Percentiles rank a stretch among this genome's conserved stretches.
These are phyloP conservation scores for Antennarius striatus DNA, from an alignment of 2,113 vertebrate species.

Conservation along the genomic window DNA sequence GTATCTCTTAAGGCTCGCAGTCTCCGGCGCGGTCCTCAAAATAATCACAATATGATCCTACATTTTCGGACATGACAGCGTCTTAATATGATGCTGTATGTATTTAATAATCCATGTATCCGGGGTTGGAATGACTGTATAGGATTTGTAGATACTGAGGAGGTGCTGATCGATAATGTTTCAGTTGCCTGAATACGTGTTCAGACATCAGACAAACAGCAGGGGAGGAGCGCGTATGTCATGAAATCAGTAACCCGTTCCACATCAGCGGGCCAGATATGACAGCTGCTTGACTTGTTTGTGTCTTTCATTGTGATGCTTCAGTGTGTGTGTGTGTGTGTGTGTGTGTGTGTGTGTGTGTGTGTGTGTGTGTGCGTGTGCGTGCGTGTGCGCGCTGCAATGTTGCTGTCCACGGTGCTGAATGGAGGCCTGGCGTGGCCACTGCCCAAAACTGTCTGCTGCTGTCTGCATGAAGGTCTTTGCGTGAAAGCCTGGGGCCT, in stretches of 20 bases:
- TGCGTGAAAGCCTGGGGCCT: conserved; percentile 38
- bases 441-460: conserved; percentile 55
- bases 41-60: conserved; percentile 28
- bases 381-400: conserved; percentile 62
- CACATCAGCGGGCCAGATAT: conserved; percentile 4
- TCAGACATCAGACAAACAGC: conserved; percentile 55
- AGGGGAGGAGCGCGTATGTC: conserved; percentile 19
- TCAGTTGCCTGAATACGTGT: conserved; percentile 54
- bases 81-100: conserved; percentile 26
- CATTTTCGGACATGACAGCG: conserved; percentile 33
- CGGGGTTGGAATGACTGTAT: conserved; percentile 22
- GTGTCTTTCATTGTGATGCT: conserved; percentile 27
- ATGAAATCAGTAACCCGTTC: conserved; percentile 17
- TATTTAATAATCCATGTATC: conserved; percentile 50
- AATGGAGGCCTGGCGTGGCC: conserved; percentile 64
- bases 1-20: conserved; percentile 69
- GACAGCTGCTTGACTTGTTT: conserved; percentile 8
- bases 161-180: conserved; percentile 65
- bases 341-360: conserved; percentile 8
- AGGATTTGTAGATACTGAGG: conserved; percentile 57
- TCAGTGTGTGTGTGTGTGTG: conserved; percentile 23
- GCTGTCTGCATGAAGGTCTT: conserved; percentile 33
- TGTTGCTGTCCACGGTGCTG: conserved; percentile 75
- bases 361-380: conserved; percentile 53
- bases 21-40: conserved; percentile 45